Evolutionary conservation across 2,888 invertebrate species (phyloP), one percentile per base, ranked within the genome.

Genomic region (Hoplodrina blanda): DNA sequence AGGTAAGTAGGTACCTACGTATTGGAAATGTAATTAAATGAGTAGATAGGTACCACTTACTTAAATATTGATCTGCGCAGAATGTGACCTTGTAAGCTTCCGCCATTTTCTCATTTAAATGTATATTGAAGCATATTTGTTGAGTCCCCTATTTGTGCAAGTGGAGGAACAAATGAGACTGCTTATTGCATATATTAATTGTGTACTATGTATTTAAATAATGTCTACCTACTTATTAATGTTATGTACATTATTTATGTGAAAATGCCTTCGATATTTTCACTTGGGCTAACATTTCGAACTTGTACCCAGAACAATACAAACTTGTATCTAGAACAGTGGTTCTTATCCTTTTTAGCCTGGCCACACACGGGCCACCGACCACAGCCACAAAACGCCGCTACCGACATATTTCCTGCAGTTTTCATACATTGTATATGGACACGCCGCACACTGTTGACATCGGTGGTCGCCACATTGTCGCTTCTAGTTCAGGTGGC

Each of bases 61-160:
- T 53, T 15, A 20, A 41, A 13, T 59, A n/a, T n/a, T 10, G 33
- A 52, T 62, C 19, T 52, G 19, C 20, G 10, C 20, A 55, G 25
- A 30, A 50, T 17, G 2, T 62, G 49, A 55, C 71, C 25, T 62
- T 71, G 54, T 0, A 44, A 10, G 11, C 30, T n/a, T 41, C 41
- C 20, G 17, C 0, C 19, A 19, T 44, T 50, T 56, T 19, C 11
- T 11, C 1, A 46, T 19, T 17, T 33, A 4, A 65, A 37, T 55
- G 37, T 49, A 41, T 30, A 52, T 25, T 55, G 37, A 13, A 33
- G 4, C 25, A 15, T 55, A 41, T 60, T 76, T 62, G 11, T 17
- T 4, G 8, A 64, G 41, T 61, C 61, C 37, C 46, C 61, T 71
- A 64, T 75, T 76, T 77, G 53, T 50, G 41, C 49, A 77, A 71